Base-by-base conservation (phyloP, 1,140 invertebrate genomes). In the Drosophila burlai region DNA sequence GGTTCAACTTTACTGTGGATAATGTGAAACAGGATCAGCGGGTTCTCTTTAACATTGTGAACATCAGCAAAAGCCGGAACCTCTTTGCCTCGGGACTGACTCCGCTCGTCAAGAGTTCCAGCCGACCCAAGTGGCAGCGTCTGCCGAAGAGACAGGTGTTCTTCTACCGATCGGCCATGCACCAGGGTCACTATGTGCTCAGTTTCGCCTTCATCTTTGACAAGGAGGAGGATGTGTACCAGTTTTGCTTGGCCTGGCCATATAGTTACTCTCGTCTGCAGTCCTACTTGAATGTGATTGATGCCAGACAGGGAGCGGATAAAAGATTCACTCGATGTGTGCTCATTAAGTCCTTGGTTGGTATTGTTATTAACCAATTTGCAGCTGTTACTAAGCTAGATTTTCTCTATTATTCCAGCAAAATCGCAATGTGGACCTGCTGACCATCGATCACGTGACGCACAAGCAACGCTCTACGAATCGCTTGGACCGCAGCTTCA, bases 1-100 rank as follows among this genome's bases (percentile, higher is more conserved):
- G 98, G 98, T 99, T 99, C 93, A 99, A 99, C 93, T 99, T 99
- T 91, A 98, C 98, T 1, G 98, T 99, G 13, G 98, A 99, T 93
- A 99, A 99, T 94, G 97, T 98, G 0, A 96, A 97, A 74, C 94
- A 96, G 34, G 98, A 99, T 92, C 98, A 98, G 96, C 95, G 98
- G 76, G 98, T 99, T 2, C 97, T 99, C 73, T 99, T 99, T 93
- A 99, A 99, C 91, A 96, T 99, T 58, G 98, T 99, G 2, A 99
- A 99, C 94, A 96, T 99, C 55, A 98, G 98, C 71, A 99, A 99
- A 93, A 96, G 95, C 63, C 95, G 96, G 65, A 98, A 97, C 85
- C 94, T 99, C 10, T 99, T 98, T 85, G 95, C 97, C 64, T 95
- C 96, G 24, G 97, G 98, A 1, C 97, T 99, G 95, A 98, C 98